phyloP scores from a whole-genome alignment of 2,113 vertebrate species.

The Cebidichthys violaceus region DNA sequence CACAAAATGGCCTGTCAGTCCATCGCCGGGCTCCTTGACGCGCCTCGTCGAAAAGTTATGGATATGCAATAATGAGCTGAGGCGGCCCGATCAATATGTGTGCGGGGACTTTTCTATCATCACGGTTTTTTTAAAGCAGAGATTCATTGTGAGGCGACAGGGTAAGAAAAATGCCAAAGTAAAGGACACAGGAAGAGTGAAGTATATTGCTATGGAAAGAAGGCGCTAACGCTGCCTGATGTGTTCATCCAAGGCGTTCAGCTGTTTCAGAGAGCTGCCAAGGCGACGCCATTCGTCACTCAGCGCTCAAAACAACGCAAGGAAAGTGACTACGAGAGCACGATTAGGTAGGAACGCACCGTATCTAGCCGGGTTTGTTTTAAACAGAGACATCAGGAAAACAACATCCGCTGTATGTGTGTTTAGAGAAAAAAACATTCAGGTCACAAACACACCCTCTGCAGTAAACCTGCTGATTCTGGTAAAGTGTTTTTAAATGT shows the following conservation, averaged over 20 bases:
- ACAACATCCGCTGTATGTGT: background rate
- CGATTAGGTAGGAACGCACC: slow-evolving; percentile 25
- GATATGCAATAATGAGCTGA: slow-evolving; percentile 84
- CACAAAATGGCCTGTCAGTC: slow-evolving; percentile 81
- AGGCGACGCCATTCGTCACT: slow-evolving; percentile 57
- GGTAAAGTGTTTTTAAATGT: background rate
- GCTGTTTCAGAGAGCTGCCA: slow-evolving; percentile 70
- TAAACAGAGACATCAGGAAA: background rate
- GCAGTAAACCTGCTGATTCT: too few species aligned
- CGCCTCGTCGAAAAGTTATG: slow-evolving; percentile 78
- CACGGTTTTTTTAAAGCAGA: slow-evolving; percentile 65
- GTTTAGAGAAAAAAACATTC: background rate
- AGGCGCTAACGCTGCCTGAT: slow-evolving; percentile 73
- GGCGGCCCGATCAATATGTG: slow-evolving; percentile 77
- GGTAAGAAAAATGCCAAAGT: slow-evolving; percentile 78
- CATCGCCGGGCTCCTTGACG: slow-evolving; percentile 53
- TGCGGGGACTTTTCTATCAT: slow-evolving; percentile 72
- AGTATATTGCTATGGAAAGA: slow-evolving; percentile 67
- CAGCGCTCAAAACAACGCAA: slow-evolving; percentile 2
- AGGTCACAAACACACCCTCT: background rate
- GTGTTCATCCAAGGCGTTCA: slow-evolving; percentile 70
- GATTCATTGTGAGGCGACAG: slow-evolving; percentile 78
- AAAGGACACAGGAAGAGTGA: slow-evolving; percentile 75
- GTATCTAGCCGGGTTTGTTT: slow-evolving; percentile 15
- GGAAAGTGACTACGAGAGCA: slow-evolving; percentile 36